Evolutionary conservation across 2,888 invertebrate genomes (phyloP), one percentile per base, ranked within the genome.

Genomic region (Dichetophora obliterata): DNA sequence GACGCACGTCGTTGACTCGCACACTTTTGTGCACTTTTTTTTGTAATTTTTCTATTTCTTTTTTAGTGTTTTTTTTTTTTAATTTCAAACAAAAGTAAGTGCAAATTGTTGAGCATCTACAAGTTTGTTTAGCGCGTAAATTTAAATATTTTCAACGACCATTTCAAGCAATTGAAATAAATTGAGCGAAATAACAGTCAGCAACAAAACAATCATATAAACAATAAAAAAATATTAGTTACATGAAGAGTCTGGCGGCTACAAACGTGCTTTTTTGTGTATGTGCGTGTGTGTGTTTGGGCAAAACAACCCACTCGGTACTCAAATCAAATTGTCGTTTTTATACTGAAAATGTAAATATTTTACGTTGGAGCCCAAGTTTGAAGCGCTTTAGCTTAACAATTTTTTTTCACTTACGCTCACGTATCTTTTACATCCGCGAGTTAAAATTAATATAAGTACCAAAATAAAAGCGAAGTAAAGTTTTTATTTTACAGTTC

Each of bases 291-390:
- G 48, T 43, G 14, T 69, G 52, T 43, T 16, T 69, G n/a, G 3
- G 34, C 16, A 57, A 34, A 19, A 3, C 70, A 54, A 22, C 71
- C 71, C 71, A 71, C 71, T 59, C 71, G 27, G 22, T 3, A 66
- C 22, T 57, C 14, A 16, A 57, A 57, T 27, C 8, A 57, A 57
- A 11, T 37, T 27, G 57, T 14, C 59, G 59, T 22, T 59, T 69
- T 52, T 24, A 6, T 2, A 19, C 22, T 34, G 24, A 34, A 14
- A 19, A 16, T 22, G 43, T 24, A 48, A 22, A 59, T 34, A 57
- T 59, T 59, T 59, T 71, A 59, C 71, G 71, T 71, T 70, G 57
- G 71, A n/a, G 57, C 57, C 4, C 71, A 22, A 71, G 57, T 71
- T 71, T 71, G 14, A 68, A 68, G 24, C 22, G 24, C 14, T 5